Base-by-base conservation (phyloP, 2,888 invertebrate species). In the Cotesia congregata region DNA sequence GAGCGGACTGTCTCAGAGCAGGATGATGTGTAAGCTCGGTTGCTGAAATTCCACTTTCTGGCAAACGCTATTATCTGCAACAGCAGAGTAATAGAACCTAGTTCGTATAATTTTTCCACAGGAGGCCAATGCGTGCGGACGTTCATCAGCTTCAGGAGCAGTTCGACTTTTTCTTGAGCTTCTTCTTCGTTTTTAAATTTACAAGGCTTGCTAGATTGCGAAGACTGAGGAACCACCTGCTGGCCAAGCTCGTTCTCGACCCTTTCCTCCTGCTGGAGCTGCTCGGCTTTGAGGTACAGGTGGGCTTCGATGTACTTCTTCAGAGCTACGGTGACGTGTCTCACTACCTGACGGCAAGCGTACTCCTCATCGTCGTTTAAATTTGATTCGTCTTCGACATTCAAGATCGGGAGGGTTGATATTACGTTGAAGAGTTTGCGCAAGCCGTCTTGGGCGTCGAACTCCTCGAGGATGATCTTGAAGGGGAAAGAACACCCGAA, bases 401-500 rank as follows among this genome's bases (percentile, higher is more conserved):
- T 93, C 72, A 95, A 88, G 80, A 98, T 95, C 12, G 96, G 95
- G 74, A 98, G 91, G 0, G 97, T 97, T 41, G 97, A 94, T 85
- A 96, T 94, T 93, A 98, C 96, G 91, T 99, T 99, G 90, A 97
- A 96, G 1, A 99, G 91, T 88, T 97, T 96, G 12, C 99, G 91
- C 4, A 99, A 91, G 0, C 99, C 99, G 90, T 99, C 98, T 90
- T 96, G 93, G 15, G 90, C 92, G 90, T 99, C 99, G 87, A 99
- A 99, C 88, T 98, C 95, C 83, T 98, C 97, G 6, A 99, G 91
- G 85, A 99, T 97, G 0, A 97, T 94, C 83, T 96, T 93, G 90
- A 98, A 99, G 83, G 97, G 95, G 90, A 98, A 98, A 6, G 97
- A 96, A 70, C 98, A 93, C 0, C 97, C 96, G 89, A 99, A 98